Evolutionary conservation across 2,113 vertebrate species (phyloP).

Genomic region (Upupa epops): DNA sequence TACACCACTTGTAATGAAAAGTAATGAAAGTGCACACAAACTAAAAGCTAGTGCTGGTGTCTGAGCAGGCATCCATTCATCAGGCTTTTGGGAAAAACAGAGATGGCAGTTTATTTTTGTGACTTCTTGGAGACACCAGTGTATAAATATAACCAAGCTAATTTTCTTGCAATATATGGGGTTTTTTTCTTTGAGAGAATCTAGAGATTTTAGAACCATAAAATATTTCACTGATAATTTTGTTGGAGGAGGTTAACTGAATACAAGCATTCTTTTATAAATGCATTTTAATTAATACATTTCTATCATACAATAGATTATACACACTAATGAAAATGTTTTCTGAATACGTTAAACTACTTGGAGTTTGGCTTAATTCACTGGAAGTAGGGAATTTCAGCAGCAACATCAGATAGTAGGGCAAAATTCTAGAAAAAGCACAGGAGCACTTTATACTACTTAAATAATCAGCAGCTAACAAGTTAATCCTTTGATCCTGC

Average conservation of each 20-base stretch:
- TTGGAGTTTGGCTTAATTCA: not conserved
- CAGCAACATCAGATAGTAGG: not conserved
- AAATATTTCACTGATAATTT: constrained; percentile 16
- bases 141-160: not conserved
- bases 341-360: constrained; percentile 4
- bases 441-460: not conserved
- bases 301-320: not conserved
- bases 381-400: not conserved
- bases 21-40: not conserved
- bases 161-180: not conserved
- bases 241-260: constrained; percentile 15
- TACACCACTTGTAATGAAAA: too few species aligned
- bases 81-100: not conserved
- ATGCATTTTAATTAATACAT: constrained; percentile 18
- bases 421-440: not conserved
- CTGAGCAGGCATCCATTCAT: not conserved
- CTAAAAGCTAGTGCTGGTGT: not conserved
- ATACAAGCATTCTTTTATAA: constrained; percentile 2
- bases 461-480: not conserved
- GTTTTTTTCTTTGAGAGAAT: not conserved
- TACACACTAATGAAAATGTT: not conserved
- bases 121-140: not conserved
- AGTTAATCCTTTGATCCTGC: not conserved
- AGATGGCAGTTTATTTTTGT: not conserved
- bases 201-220: not conserved